Conservation (phyloP, 2,888 invertebrate species). For the Cephus runcator region DNA sequence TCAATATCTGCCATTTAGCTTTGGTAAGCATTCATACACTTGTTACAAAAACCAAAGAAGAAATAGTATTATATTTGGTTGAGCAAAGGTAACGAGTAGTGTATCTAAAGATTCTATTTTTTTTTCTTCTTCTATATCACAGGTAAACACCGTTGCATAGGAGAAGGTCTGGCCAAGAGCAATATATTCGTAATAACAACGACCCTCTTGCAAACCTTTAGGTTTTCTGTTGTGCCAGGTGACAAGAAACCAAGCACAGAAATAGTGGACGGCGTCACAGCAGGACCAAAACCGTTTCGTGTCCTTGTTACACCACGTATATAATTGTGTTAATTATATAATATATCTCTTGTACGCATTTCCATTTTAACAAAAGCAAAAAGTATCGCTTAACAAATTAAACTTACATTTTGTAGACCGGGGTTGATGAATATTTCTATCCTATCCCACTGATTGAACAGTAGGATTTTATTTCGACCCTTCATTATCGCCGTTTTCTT, state of each 20-base stretch:
- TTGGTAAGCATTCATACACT: slow-evolving; percentile 65
- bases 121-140: slow-evolving; percentile 8
- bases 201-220: slow-evolving; percentile 78
- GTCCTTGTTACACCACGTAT: slow-evolving; percentile 68
- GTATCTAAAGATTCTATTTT: neutral
- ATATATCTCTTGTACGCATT: neutral
- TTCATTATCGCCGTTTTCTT: neutral
- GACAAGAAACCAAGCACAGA: slow-evolving; percentile 73
- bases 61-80: neutral
- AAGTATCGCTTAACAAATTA: neutral
- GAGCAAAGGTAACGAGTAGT: neutral
- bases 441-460: neutral
- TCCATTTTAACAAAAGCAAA: neutral
- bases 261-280: slow-evolving; percentile 82
- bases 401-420: neutral
- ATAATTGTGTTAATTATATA: neutral
- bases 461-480: neutral
- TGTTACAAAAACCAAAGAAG: neutral
- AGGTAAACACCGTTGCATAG: slow-evolving; percentile 83
- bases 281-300: slow-evolving; percentile 78
- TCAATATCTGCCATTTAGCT: slow-evolving; percentile 81
- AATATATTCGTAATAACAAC: slow-evolving; percentile 83
- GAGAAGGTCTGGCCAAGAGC: slow-evolving; percentile 81
- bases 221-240: slow-evolving; percentile 74
- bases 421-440: neutral